phyloP scores from a whole-genome alignment of 2,113 vertebrate species.

The Dolichotis patagonum region DNA sequence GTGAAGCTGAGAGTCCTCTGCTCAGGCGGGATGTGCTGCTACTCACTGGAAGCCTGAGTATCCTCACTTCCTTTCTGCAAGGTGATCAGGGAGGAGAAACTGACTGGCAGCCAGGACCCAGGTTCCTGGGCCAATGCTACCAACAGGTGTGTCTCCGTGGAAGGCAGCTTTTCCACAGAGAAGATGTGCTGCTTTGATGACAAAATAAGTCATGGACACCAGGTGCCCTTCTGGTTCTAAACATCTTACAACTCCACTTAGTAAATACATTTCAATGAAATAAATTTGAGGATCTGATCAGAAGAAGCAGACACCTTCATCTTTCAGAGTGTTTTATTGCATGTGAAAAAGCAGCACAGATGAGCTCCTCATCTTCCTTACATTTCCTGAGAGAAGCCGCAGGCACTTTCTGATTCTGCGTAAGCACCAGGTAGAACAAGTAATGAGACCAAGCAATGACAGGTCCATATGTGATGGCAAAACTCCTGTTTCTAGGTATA shows the following conservation, averaged over 20 bases:
- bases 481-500: neutral
- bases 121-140: accelerated
- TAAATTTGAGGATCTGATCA: neutral
- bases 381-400: neutral
- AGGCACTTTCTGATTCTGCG: neutral
- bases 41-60: neutral
- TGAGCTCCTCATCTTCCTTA: neutral
- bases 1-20: neutral
- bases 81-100: neutral
- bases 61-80: neutral
- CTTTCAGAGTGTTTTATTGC: neutral
- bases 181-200: neutral
- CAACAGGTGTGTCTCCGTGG: too few relatives aligned
- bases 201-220: neutral
- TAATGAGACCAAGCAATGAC: neutral
- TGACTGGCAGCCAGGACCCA: neutral
- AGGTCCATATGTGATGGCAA: neutral
- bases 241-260: neutral
- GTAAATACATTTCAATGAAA: neutral
- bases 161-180: neutral
- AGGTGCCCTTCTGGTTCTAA: neutral
- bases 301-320: neutral
- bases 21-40: neutral
- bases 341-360: neutral
- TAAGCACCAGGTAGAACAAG: neutral